A percentile compares a stretch with the other conserved stretches of the same genome.
Conservation (phyloP, 2,113 vertebrate species). For the Chlorodrepanis virens region DNA sequence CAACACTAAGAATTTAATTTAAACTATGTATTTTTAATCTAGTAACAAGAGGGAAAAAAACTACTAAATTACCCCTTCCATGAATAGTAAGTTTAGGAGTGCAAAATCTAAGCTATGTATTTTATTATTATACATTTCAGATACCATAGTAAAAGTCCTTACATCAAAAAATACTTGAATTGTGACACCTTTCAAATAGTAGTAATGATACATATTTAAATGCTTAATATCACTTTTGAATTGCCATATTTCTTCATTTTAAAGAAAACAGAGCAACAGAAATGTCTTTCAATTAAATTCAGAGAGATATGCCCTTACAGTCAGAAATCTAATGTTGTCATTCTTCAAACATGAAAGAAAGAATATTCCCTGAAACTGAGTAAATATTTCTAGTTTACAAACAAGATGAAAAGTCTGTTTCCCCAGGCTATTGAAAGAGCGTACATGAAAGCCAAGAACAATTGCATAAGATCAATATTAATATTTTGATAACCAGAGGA, state of each 20-base stretch:
- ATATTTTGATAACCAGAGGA: conserved; percentile 6
- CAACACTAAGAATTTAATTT: neutral
- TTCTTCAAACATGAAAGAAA: conserved; percentile 3
- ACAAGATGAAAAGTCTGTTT: conserved; percentile 29
- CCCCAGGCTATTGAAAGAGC: neutral
- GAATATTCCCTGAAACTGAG: neutral
- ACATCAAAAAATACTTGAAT: neutral
- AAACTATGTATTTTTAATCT: neutral
- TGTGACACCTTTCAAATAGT: neutral
- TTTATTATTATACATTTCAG: neutral
- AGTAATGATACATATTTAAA: neutral
- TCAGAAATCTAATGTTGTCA: conserved; percentile 1
- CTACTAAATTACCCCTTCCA: neutral
- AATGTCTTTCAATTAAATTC: conserved; percentile 3
- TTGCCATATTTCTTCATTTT: neutral
- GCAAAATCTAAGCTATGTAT: neutral
- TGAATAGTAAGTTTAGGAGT: neutral
- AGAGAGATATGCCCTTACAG: neutral
- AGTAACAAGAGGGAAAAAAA: neutral
- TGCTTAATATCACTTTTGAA: neutral
- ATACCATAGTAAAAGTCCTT: neutral
- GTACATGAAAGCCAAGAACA: conserved; percentile 28
- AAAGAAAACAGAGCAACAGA: neutral
- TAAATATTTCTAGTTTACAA: conserved; percentile 38
- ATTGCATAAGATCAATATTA: conserved; percentile 8